phyloP scores from a whole-genome alignment of 1,140 invertebrate species.

The Caerostris darwini region DNA sequence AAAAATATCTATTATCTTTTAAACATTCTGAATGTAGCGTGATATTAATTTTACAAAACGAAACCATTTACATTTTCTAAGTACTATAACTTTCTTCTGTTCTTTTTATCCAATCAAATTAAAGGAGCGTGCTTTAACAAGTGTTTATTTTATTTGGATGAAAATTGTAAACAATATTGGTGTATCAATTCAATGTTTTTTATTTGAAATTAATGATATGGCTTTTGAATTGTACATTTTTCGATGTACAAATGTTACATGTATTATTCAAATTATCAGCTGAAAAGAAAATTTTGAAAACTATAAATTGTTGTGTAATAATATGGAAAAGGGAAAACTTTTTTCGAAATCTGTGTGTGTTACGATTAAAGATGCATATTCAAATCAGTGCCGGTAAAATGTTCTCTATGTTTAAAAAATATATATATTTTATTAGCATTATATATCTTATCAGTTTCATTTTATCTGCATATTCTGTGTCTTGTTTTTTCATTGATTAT shows the following conservation, averaged over 20 bases:
- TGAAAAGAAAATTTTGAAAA: background rate
- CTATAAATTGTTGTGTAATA: background rate
- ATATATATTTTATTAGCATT: background rate
- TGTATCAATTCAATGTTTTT: background rate
- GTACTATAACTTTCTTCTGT: background rate
- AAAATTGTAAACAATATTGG: background rate
- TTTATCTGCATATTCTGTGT: no score
- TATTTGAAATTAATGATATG: background rate
- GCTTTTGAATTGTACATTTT: background rate
- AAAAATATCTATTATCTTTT: no score
- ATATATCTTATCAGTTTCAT: no score
- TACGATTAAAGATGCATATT: slow-evolving; percentile 30
- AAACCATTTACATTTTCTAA: no score
- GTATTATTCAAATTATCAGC: background rate
- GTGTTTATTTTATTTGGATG: background rate
- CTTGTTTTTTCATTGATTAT: no score
- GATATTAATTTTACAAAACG: no score
- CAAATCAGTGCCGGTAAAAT: slow-evolving; percentile 22
- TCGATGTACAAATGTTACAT: no score
- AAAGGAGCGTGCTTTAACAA: background rate
- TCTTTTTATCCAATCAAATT: background rate
- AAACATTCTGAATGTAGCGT: no score
- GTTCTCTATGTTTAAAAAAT: background rate
- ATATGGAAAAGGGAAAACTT: slow-evolving; percentile 15
- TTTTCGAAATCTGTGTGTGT: slow-evolving; percentile 37